phyloP scores from a whole-genome alignment of 2,113 vertebrate species.

The Poecile atricapillus region DNA sequence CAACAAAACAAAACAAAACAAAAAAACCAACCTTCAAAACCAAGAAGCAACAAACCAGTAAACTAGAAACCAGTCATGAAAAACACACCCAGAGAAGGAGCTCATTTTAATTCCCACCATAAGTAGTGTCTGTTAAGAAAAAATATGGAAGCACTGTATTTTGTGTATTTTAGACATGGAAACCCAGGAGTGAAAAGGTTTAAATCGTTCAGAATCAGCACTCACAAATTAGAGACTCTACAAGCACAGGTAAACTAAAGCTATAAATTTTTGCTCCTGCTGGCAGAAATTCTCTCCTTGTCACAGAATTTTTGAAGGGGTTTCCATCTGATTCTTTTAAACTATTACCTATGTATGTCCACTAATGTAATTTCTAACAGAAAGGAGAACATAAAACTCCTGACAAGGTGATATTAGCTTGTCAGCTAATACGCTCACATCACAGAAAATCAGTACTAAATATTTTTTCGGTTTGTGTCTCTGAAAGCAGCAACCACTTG shows the following conservation, averaged over 20 bases:
- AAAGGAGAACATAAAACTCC: background rate
- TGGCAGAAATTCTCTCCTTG: background rate
- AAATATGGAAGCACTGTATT: background rate
- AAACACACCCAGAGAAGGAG: background rate
- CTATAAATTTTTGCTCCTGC: background rate
- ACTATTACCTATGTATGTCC: background rate
- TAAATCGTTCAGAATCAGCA: background rate
- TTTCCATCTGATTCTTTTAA: background rate
- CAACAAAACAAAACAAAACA: background rate
- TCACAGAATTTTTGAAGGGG: background rate
- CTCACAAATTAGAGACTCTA: background rate
- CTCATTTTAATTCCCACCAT: background rate
- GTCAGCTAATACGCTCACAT: background rate
- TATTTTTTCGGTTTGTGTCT: background rate
- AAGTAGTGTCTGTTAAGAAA: background rate
- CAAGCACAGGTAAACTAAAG: background rate
- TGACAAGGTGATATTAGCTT: background rate
- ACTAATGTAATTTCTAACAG: background rate
- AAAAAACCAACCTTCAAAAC: background rate
- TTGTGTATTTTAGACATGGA: background rate
- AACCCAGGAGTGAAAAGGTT: background rate
- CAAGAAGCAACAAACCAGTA: rapidly evolving
- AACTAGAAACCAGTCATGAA: background rate
- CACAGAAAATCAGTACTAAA: background rate
- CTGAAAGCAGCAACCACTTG: background rate